Evolutionary conservation across 1,140 invertebrate species (phyloP).

Genomic region (Lordiphosa stackelbergi): DNA sequence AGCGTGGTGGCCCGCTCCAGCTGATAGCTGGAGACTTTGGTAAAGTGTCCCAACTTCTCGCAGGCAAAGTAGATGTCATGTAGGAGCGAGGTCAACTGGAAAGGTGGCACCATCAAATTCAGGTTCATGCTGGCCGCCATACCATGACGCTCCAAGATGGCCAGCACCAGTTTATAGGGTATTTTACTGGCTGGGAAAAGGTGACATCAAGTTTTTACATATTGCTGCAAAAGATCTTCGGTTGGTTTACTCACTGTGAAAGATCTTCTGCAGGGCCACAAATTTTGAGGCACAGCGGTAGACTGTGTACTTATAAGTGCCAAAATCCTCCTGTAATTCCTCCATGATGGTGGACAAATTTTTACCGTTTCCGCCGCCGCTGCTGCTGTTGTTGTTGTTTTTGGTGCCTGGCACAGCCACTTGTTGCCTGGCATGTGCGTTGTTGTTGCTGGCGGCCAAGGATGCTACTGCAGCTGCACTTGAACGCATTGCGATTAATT

Average conservation of each 20-base stretch:
- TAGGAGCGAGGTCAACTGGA: slow-evolving; percentile 67
- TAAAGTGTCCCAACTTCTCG: slow-evolving; percentile 70
- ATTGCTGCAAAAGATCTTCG: neutral
- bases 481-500: slow-evolving; percentile 39
- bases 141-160: slow-evolving; percentile 62
- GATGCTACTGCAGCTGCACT: slow-evolving; percentile 35
- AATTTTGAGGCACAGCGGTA: slow-evolving; percentile 73
- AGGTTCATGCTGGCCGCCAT: slow-evolving; percentile 39
- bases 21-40: slow-evolving; percentile 39
- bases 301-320: slow-evolving; percentile 68
- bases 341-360: slow-evolving; percentile 57
- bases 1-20: slow-evolving; percentile 50
- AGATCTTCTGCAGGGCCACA: slow-evolving; percentile 59
- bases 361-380: slow-evolving; percentile 6
- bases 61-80: slow-evolving; percentile 72
- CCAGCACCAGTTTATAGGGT: slow-evolving; percentile 64
- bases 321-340: slow-evolving; percentile 53
- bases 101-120: slow-evolving; percentile 67
- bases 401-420: too few relatives aligned
- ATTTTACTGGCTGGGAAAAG: slow-evolving; percentile 54
- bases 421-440: slow-evolving; percentile 17
- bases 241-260: slow-evolving; percentile 56
- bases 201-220: neutral
- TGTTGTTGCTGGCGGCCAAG: slow-evolving; percentile 34
- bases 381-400: slow-evolving; percentile 14